phyloP scores from a whole-genome alignment of 2,888 invertebrate genomes.

The Clostera curtula region DNA sequence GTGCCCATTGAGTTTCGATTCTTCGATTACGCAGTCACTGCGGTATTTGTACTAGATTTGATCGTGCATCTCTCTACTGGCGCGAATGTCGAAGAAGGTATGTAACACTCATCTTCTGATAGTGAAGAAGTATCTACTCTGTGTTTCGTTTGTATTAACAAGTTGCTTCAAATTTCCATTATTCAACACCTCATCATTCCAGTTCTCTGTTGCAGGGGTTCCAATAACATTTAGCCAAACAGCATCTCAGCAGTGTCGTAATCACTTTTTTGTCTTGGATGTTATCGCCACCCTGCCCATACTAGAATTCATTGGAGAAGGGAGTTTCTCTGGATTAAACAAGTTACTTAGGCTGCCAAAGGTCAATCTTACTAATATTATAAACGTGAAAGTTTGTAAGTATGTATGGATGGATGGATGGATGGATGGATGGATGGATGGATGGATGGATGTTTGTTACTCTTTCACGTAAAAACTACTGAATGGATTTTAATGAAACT shows the following conservation, averaged over 20 bases:
- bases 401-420: no score
- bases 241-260: slow-evolving; percentile 49
- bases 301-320: slow-evolving; percentile 42
- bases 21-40: slow-evolving; percentile 42
- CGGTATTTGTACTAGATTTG: slow-evolving; percentile 40
- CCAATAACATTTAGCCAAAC: slow-evolving; percentile 56
- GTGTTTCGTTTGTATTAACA: no score
- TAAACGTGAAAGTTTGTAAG: no score
- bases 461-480: no score
- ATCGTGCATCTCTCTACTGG: slow-evolving; percentile 52
- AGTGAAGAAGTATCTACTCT: background rate
- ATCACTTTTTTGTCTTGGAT: slow-evolving; percentile 48
- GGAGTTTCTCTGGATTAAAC: slow-evolving; percentile 51
- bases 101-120: background rate
- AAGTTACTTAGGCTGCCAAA: slow-evolving; percentile 49
- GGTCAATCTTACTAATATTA: no score
- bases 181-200: no score
- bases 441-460: no score
- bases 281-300: slow-evolving; percentile 46
- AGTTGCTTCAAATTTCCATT: no score
- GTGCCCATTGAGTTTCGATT: slow-evolving; percentile 40
- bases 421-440: no score
- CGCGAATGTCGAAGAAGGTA: slow-evolving; percentile 56
- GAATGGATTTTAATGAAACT: no score
- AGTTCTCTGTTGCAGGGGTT: slow-evolving; percentile 40